Percentiles rank a stretch among this genome's conserved stretches.
Conservation (phyloP, 1,140 invertebrate species). For the Brachionus plicatilis region DNA sequence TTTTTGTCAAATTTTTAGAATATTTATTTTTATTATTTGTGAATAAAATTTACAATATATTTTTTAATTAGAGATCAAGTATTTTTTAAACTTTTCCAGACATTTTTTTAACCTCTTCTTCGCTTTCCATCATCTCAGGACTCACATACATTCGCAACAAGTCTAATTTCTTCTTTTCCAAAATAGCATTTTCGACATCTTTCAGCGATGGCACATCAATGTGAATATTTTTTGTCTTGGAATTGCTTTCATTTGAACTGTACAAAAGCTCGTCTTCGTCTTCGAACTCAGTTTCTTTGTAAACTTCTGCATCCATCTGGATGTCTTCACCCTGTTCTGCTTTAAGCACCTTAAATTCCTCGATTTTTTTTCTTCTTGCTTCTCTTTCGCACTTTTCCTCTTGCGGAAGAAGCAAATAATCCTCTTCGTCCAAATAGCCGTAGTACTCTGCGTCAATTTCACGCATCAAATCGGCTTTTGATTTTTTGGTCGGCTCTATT, state of each 20-base stretch:
- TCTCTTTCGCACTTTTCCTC: constrained; percentile 74
- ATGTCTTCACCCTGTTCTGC: constrained; percentile 40
- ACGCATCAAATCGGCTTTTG: constrained; percentile 90
- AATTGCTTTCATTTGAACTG: not conserved
- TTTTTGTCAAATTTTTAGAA: not conserved
- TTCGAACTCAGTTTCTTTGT: not conserved
- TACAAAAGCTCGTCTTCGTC: constrained; percentile 1
- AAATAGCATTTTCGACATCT: constrained; percentile 73
- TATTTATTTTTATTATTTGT: not conserved
- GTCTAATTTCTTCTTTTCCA: constrained; percentile 80
- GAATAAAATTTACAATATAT: not conserved
- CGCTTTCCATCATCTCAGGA: constrained; percentile 46
- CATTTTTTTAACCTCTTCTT: constrained; percentile 45
- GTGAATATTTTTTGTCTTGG: constrained; percentile 10
- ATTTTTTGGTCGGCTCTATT: constrained; percentile 77
- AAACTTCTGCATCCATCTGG: not conserved
- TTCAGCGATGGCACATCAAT: constrained; percentile 29
- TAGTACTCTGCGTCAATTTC: constrained; percentile 98
- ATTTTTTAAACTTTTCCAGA: constrained; percentile 42
- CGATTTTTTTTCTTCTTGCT: constrained; percentile 23
- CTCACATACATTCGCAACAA: constrained; percentile 63
- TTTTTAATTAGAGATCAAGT: not conserved
- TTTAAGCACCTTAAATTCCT: constrained; percentile 15
- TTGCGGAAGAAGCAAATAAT: constrained; percentile 81
- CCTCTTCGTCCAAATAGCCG: constrained; percentile 95